phyloP scores from a whole-genome alignment of 2,888 invertebrate genomes.

The Tetragonula carbonaria region DNA sequence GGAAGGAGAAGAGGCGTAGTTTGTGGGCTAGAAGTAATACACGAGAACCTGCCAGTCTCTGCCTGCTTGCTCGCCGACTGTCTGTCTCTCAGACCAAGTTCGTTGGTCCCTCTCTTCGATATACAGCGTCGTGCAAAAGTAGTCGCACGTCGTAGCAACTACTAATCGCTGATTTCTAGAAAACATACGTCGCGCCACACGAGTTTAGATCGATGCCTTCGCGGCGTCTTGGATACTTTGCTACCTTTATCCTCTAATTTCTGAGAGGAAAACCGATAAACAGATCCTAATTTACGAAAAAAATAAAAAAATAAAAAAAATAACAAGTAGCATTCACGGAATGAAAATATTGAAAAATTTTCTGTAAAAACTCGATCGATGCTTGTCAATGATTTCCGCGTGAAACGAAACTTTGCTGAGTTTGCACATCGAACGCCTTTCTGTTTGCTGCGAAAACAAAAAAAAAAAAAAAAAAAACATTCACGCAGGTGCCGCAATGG shows the following conservation, averaged over 20 bases:
- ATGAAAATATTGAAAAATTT: too few relatives aligned
- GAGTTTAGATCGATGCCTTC: neutral
- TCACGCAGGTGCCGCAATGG: neutral
- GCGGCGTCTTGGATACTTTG: too few relatives aligned
- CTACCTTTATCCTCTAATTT: too few relatives aligned
- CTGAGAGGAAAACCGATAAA: too few relatives aligned
- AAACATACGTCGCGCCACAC: neutral
- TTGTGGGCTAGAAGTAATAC: conserved; percentile 74
- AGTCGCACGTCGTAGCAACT: neutral
- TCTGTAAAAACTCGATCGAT: too few relatives aligned
- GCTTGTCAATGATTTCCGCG: too few relatives aligned
- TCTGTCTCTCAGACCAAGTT: conserved; percentile 49
- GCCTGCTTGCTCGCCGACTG: conserved; percentile 29
- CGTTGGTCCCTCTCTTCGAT: neutral
- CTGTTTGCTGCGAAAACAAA: too few relatives aligned
- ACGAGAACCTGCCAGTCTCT: conserved; percentile 63
- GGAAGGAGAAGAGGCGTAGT: conserved; percentile 70
- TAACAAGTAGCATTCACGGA: too few relatives aligned
- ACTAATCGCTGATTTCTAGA: neutral
- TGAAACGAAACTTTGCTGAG: too few relatives aligned
- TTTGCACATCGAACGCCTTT: too few relatives aligned
- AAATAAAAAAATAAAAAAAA: too few relatives aligned
- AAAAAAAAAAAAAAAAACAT: neutral
- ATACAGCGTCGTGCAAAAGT: neutral
- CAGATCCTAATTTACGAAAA: too few relatives aligned